Evolutionary conservation across 1,140 invertebrate genomes (phyloP), one percentile per base, ranked within the genome.

Genomic region (Drosophila subobscura): DNA sequence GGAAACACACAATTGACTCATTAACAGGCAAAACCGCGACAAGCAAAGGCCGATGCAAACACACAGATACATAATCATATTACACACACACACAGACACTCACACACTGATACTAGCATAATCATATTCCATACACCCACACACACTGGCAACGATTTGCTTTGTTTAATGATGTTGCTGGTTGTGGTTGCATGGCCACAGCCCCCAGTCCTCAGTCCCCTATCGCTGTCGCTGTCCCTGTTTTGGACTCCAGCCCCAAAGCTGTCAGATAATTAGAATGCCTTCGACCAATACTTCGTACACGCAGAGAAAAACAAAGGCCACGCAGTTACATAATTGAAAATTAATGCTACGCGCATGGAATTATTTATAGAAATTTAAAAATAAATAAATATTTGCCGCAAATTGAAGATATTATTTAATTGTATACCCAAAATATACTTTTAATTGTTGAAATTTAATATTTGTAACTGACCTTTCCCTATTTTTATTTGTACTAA

Each of bases 11-110:
- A 86, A 86, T 86, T 86, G 83, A 88, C 83, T 86, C 83, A 86
- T 86, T 86, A 86, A 77, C 74, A 80, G 73, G 76, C 83, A 72
- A 86, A 86, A 86, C 81, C 81, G 81, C 81, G 83, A 83, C 64
- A 75, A 83, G 81, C 70, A 67, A 77, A 66, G 51, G 68, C 65
- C 64, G 46, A 64, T 20, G 47, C 45, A 51, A 57, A 44, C 51
- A 57, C 40, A 51, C 46, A 56, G 33, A 37, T 37, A 37, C 33
- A 37, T 37, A 37, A 37, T 37, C 37, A 63, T 7, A 44, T 29
- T 4, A 1, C 12, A 16, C 40, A 29, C 37, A 59, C 27, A 16
- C 40, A 58, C 27, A 16, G 25, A 58, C 52, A 61, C 40, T n/a
- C 53, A 20, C 29, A 51, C 29, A 53, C 40, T 44, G 42, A 79